phyloP scores from a whole-genome alignment of 2,797 vertebrate species.

The Cichlasoma orientale region DNA sequence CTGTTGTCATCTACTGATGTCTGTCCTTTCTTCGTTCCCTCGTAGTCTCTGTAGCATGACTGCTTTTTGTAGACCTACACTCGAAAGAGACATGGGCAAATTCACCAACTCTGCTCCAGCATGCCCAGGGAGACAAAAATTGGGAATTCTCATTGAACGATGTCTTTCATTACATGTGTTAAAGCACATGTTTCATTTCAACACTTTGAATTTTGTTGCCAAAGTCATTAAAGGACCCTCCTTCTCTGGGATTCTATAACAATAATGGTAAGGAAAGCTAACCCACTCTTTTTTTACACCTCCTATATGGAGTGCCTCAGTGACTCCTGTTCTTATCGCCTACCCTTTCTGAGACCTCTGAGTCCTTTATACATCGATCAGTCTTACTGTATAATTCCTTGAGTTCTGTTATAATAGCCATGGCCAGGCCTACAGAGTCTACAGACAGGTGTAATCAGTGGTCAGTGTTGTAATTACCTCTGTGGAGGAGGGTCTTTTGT shows the following conservation, averaged over 20 bases:
- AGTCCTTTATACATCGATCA: background rate
- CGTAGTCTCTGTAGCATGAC: slow-evolving; percentile 73
- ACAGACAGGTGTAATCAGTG: background rate
- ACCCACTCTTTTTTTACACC: background rate
- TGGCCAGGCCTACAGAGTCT: background rate
- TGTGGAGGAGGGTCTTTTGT: slow-evolving; percentile 83
- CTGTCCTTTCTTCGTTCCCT: slow-evolving; percentile 79
- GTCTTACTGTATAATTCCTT: background rate
- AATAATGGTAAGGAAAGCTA: background rate
- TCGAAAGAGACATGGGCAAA: slow-evolving; percentile 76
- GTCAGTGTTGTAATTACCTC: slow-evolving; percentile 84
- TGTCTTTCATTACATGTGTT: slow-evolving; percentile 31
- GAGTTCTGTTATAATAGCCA: background rate
- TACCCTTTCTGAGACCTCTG: background rate
- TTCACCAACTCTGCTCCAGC: slow-evolving; percentile 79
- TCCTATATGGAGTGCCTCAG: background rate
- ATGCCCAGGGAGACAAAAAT: slow-evolving; percentile 77
- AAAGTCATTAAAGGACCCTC: background rate
- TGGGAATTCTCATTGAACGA: slow-evolving; percentile 72
- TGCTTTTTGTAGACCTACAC: slow-evolving; percentile 87
- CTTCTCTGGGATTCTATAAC: background rate
- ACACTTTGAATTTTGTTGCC: background rate
- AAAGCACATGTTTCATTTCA: slow-evolving; percentile 13
- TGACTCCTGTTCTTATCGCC: background rate
- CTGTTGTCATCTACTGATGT: slow-evolving; percentile 73